A percentile compares a stretch with the other conserved stretches of the same genome.
Evolutionary conservation across 1,140 invertebrate species (phyloP).

Genomic region (Potamilus streckersoni): DNA sequence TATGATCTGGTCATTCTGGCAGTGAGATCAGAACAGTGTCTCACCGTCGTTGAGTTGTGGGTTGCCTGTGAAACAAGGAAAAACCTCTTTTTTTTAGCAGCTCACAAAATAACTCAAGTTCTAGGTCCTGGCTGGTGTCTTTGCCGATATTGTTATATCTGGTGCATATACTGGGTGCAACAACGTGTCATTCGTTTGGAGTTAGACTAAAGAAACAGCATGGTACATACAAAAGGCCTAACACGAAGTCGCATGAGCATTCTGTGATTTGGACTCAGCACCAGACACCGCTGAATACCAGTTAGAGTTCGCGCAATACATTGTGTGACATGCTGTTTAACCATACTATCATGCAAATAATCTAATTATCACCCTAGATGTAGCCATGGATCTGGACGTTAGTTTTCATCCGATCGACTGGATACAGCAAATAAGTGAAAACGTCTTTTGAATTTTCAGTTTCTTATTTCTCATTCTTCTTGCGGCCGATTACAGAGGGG

Average conservation of each 20-base stretch:
- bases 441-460: too few relatives aligned
- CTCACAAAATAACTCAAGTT: neutral
- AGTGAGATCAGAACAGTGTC: conserved; percentile 7
- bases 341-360: conserved; percentile 5
- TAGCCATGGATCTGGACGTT: too few relatives aligned
- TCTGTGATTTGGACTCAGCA: neutral
- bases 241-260: neutral
- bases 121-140: neutral
- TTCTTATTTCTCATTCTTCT: too few relatives aligned
- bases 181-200: neutral
- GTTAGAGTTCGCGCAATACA: neutral
- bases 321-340: conserved; percentile 22
- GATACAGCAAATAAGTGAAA: too few relatives aligned
- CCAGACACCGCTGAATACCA: neutral
- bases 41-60: conserved; percentile 24
- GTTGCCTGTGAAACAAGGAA: conserved; percentile 33
- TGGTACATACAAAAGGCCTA: conserved; percentile 4
- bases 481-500: too few relatives aligned
- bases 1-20: conserved; percentile 50
- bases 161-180: conserved; percentile 10
- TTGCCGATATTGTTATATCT: neutral
- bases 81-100: conserved; percentile 2
- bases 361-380: too few relatives aligned
- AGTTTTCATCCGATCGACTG: too few relatives aligned
- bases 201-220: conserved; percentile 9